Percentiles rank a stretch among this genome's conserved stretches.
phyloP scores from a whole-genome alignment of 2,113 vertebrate genomes.

The Martes martes region DNA sequence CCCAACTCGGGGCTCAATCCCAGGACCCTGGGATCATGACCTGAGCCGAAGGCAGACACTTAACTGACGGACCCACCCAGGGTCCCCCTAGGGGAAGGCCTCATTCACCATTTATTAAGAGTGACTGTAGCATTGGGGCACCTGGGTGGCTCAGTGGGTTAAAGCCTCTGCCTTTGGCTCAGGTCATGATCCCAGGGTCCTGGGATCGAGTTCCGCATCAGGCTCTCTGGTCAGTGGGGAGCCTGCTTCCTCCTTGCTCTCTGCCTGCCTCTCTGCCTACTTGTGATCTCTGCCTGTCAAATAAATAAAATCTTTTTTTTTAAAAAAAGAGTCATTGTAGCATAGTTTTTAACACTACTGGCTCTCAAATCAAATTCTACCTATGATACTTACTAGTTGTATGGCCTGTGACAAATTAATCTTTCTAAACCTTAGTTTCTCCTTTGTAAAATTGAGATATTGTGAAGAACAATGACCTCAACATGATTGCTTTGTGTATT shows the following conservation, averaged over 20 bases:
- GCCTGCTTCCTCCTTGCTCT: no score
- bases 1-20: not conserved
- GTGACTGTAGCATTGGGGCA: not conserved
- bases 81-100: not conserved
- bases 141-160: no score
- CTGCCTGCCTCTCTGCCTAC: no score
- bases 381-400: not conserved
- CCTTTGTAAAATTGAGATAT: not conserved
- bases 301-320: no score
- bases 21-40: not conserved
- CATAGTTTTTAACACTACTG: not conserved
- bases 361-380: not conserved
- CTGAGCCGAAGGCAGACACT: not conserved
- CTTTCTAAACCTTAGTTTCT: slow-evolving; percentile 16
- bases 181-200: no score
- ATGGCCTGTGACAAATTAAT: not conserved
- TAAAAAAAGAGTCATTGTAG: not conserved
- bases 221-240: no score
- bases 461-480: not conserved
- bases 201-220: not conserved
- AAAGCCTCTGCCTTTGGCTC: no score
- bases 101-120: not conserved
- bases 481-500: not conserved
- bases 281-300: no score
- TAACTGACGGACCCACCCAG: not conserved